phyloP scores from a whole-genome alignment of 2,888 invertebrate species.

The Euclidia mi region DNA sequence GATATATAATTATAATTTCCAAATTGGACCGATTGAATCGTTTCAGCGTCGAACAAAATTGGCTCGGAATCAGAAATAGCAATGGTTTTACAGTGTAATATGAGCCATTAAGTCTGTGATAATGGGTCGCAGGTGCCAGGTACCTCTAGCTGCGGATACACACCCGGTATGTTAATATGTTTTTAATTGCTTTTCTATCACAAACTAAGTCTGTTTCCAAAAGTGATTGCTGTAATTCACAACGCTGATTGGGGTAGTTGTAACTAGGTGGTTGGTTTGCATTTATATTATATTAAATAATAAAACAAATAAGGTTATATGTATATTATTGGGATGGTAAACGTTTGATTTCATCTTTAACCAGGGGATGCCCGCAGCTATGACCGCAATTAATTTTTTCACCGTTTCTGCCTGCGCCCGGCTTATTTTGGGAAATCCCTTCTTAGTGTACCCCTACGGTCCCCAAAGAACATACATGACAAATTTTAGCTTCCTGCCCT shows the following conservation, averaged over 20 bases:
- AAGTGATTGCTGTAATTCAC: constrained; percentile 40
- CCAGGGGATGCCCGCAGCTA: no score
- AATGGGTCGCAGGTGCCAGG: constrained; percentile 69
- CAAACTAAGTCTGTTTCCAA: constrained; percentile 64
- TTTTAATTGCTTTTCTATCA: constrained; percentile 81
- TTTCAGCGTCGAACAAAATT: constrained; percentile 22
- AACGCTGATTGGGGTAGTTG: constrained; percentile 27
- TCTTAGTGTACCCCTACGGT: no score
- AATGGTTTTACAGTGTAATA: constrained; percentile 61
- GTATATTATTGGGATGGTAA: no score
- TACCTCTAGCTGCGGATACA: constrained; percentile 48
- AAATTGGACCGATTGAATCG: neutral
- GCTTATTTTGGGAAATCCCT: no score
- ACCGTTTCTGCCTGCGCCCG: no score
- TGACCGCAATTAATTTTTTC: no score
- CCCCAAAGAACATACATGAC: no score
- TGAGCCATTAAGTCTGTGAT: constrained; percentile 68
- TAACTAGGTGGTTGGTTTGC: neutral
- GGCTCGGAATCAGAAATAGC: constrained; percentile 30
- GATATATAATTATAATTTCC: no score
- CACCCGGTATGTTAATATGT: constrained; percentile 76
- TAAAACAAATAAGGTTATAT: no score
- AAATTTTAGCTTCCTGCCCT: no score
- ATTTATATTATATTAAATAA: no score
- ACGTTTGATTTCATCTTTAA: no score